These are phyloP conservation scores for Malurus melanocephalus DNA, from an alignment of 2,113 vertebrate species.

Conservation along the genomic window DNA sequence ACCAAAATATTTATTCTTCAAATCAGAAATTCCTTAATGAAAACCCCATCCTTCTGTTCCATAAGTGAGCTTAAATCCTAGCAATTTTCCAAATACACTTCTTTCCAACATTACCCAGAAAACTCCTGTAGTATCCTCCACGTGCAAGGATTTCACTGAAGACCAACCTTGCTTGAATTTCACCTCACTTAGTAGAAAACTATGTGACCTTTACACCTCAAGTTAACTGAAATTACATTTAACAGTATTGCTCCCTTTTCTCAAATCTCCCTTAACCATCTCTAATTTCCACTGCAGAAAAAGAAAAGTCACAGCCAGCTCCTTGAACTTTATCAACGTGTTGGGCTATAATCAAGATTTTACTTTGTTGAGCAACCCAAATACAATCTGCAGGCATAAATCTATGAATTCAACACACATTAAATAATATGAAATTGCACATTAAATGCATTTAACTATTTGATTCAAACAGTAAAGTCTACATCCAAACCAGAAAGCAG, in stretches of 20 bases:
- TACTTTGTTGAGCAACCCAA: not conserved
- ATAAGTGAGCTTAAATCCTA: not conserved
- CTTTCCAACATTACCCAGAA: not conserved
- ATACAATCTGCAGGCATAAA: not conserved
- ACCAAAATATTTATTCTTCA: not conserved
- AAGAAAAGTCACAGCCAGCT: not conserved
- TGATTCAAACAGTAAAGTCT: not conserved
- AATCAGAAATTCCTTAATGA: not conserved
- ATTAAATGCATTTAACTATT: not conserved
- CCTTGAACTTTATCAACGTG: not conserved
- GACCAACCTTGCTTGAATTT: not conserved
- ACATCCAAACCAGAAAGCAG: not conserved
- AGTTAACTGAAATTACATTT: not conserved
- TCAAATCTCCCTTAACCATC: not conserved
- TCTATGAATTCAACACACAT: not conserved
- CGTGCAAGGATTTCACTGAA: not conserved
- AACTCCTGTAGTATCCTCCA: not conserved
- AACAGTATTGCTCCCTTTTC: not conserved
- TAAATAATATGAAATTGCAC: not conserved
- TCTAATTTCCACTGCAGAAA: not conserved
- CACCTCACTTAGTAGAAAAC: not conserved
- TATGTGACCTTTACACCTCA: not conserved
- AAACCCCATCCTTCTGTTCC: not conserved
- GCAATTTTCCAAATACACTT: not conserved
- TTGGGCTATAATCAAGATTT: not conserved